Evolutionary conservation across 2,797 vertebrate genomes (phyloP).

Genomic region (Poeciliopsis paucimaculata): DNA sequence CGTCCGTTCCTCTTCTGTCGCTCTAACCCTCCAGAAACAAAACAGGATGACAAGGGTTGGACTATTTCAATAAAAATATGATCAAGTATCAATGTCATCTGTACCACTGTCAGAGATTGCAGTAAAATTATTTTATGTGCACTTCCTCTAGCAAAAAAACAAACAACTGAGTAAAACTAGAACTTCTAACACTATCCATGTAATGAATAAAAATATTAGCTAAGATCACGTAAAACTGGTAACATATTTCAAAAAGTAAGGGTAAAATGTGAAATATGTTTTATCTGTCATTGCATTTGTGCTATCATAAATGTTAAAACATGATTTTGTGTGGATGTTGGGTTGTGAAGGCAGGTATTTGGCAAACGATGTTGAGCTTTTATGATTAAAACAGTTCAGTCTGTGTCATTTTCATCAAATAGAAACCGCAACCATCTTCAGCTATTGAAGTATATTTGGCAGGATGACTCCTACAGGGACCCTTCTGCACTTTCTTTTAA

Average conservation of each 20-base stretch:
- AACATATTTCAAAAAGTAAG: neutral
- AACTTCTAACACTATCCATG: neutral
- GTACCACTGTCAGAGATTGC: neutral
- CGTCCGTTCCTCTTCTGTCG: neutral
- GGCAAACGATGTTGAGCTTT: neutral
- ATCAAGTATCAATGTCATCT: neutral
- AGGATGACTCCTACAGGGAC: neutral
- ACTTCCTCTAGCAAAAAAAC: neutral
- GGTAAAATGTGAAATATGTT: neutral
- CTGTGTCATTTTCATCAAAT: neutral
- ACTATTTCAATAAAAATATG: neutral
- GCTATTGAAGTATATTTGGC: neutral
- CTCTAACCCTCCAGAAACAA: neutral
- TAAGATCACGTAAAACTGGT: neutral
- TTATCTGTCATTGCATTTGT: neutral
- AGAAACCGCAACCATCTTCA: constrained; percentile 2
- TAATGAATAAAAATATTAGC: neutral
- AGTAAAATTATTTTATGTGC: neutral
- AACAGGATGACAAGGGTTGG: neutral
- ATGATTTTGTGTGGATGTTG: neutral
- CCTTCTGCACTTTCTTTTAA: neutral
- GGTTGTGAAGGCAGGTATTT: neutral
- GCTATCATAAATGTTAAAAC: neutral
- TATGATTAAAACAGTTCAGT: constrained; percentile 2
- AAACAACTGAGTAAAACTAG: neutral